A percentile compares a stretch with the other conserved stretches of the same genome.
These are phyloP conservation scores for Archegozetes longisetosus DNA, from an alignment of 1,140 invertebrate species.

Conservation along the genomic window DNA sequence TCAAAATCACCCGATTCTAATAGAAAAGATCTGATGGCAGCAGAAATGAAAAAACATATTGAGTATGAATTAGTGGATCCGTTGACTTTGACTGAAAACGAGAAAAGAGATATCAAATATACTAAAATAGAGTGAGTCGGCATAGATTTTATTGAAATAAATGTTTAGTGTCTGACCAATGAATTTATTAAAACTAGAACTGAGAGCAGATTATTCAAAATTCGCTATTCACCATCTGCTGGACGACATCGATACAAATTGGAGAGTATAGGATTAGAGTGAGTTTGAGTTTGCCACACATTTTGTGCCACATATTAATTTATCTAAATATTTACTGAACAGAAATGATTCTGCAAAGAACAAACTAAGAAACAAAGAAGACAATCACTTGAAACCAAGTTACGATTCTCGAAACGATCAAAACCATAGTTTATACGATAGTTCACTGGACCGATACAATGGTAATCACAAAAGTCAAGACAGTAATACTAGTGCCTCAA, in stretches of 20 bases:
- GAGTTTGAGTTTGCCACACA: background rate
- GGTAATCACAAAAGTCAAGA: background rate
- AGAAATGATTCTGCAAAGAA: background rate
- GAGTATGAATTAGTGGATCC: slow-evolving; percentile 69
- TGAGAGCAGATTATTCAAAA: slow-evolving; percentile 22
- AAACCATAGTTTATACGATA: background rate
- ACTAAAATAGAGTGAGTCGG: slow-evolving; percentile 52
- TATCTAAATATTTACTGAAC: background rate
- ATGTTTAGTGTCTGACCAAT: background rate
- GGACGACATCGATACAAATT: slow-evolving; percentile 16
- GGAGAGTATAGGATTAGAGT: slow-evolving; percentile 11
- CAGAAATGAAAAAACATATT: slow-evolving; percentile 55
- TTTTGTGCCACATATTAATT: background rate
- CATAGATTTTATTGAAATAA: background rate
- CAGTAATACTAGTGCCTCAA: background rate
- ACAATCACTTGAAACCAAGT: background rate
- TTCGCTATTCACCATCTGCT: slow-evolving; percentile 20
- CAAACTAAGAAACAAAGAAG: background rate
- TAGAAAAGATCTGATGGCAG: slow-evolving; percentile 38
- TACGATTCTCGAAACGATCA: background rate
- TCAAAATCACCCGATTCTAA: slow-evolving; percentile 47
- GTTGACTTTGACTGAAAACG: slow-evolving; percentile 66
- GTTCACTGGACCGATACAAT: background rate
- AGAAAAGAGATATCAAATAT: slow-evolving; percentile 77
- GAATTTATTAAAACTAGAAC: no score